Base-by-base conservation (phyloP, 1,140 invertebrate genomes). In the Theocolax elegans region DNA sequence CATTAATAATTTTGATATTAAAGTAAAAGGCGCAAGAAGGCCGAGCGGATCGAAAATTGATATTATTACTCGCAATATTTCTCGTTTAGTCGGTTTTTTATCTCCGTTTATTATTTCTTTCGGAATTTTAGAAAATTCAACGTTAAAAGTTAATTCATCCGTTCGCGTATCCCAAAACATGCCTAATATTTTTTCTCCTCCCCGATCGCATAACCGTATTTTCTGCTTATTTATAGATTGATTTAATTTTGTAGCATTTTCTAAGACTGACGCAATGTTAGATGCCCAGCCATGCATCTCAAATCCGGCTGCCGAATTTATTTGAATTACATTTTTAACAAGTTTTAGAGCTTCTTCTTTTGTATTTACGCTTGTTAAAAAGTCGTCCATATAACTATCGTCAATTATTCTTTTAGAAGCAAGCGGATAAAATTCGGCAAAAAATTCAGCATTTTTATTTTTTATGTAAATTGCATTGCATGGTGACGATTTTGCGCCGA, bases 41-140 rank as follows among this genome's bases (percentile, higher is more conserved):
- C 80, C 81, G 1, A 83, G 65, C 7, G 81, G 81, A 59, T 84
- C 82, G 60, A 75, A n/a, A n/a, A n/a, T n/a, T n/a, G n/a, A n/a
- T n/a, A n/a, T n/a, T n/a, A n/a, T n/a, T n/a, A n/a, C n/a, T n/a
- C n/a, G n/a, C n/a, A n/a, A n/a, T n/a, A n/a, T n/a, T n/a, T n/a
- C n/a, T n/a, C n/a, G n/a, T n/a, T 78, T 76, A 3, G 76, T 76
- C 13, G 72, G 69, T 1, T 19, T 4, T 6, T 25, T 15, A 3
- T 0, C 56, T 10, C 58, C 71, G 1, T 27, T 29, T 0, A 64
- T 1, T 19, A 71, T 27, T 25, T 60, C n/a, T 2, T 0, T 3
- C 1, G 10, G 27, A 10, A 71, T 19, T 40, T 27, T 60, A 7
- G 21, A 35, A 1, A 67, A 12, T 13, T 56, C 46, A 0, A 66